Evolutionary conservation across 2,888 invertebrate species (phyloP).

Genomic region (Notodonta dromedarius): DNA sequence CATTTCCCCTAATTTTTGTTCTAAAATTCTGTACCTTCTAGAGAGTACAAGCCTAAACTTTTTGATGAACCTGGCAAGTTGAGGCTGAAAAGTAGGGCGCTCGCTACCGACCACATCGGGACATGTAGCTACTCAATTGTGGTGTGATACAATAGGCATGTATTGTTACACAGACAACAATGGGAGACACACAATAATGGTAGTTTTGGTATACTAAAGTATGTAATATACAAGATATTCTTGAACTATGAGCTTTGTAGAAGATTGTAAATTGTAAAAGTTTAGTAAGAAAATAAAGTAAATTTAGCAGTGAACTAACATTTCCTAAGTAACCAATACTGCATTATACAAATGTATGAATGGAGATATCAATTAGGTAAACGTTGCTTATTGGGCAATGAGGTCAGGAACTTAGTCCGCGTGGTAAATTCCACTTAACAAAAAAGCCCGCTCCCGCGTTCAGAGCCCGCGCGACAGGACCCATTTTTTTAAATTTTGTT

Average conservation of each 20-base stretch:
- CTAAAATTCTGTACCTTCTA: not conserved
- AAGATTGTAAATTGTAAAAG: not conserved
- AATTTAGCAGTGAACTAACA: too few species aligned
- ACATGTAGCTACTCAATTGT: constrained; percentile 1
- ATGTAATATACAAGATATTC: not conserved
- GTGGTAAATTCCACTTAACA: too few species aligned
- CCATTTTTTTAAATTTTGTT: too few species aligned
- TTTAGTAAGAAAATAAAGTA: too few species aligned
- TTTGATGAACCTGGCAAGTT: not conserved
- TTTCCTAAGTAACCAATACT: too few species aligned
- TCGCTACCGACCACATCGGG: not conserved
- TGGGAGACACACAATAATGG: not conserved
- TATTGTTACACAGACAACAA: constrained; percentile 1
- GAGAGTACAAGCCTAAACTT: not conserved
- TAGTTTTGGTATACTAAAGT: not conserved
- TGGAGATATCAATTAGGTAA: too few species aligned
- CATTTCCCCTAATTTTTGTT: not conserved
- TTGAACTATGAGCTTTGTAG: not conserved
- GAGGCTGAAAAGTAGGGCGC: not conserved
- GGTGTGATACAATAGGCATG: not conserved
- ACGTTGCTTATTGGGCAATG: too few species aligned
- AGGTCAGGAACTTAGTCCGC: too few species aligned
- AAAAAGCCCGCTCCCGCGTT: too few species aligned
- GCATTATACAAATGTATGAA: too few species aligned
- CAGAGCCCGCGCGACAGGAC: too few species aligned